Evolutionary conservation across 2,888 invertebrate genomes (phyloP), one percentile per base, ranked within the genome.

Genomic region (Smittia aterrima): DNA sequence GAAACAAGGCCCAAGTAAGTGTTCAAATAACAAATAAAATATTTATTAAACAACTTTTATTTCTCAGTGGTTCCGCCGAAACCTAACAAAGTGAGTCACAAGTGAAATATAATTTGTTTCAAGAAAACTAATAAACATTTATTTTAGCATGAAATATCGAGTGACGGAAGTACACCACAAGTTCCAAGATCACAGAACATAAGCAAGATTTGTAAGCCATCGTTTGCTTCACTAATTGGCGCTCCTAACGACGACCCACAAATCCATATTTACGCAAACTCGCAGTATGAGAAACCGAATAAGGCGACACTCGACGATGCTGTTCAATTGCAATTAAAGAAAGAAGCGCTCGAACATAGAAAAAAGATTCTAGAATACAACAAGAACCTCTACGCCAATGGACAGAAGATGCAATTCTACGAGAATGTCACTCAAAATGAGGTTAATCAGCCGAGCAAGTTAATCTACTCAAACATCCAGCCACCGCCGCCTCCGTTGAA

Each of bases 101-200:
- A 3, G n/a, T 20, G 1, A 22, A 67, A 4, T n/a, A 13, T 3
- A 27, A n/a, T 7, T 4, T 70, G 18, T 70, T 53, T 20, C 3
- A n/a, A 7, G 24, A 47, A 18, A 25, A 11, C 20, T 18, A 13
- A 70, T 24, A n/a, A 25, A 20, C 27, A 40, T 67, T 67, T 11
- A 20, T 58, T 67, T 16, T 70, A 70, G 70, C 41, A 70, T 20
- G 70, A 70, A 27, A 53, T 40, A 13, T 47, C 47, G 16, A 47
- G 47, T n/a, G 47, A 47, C 11, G 47, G 47, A 47, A 70, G 22
- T 22, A 11, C 27, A 24, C 72, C 72, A 11, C 27, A 38, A 89
- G 89, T 93, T 78, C 92, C 92, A 76, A 90, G 90, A 79, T 92
- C 92, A 81, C 90, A 90, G 78, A 85, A 86, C 2, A 85, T 92